A percentile compares a stretch with the other conserved stretches of the same genome.
Conservation (phyloP, 2,888 invertebrate species). For the Dysmachus trigonus region DNA sequence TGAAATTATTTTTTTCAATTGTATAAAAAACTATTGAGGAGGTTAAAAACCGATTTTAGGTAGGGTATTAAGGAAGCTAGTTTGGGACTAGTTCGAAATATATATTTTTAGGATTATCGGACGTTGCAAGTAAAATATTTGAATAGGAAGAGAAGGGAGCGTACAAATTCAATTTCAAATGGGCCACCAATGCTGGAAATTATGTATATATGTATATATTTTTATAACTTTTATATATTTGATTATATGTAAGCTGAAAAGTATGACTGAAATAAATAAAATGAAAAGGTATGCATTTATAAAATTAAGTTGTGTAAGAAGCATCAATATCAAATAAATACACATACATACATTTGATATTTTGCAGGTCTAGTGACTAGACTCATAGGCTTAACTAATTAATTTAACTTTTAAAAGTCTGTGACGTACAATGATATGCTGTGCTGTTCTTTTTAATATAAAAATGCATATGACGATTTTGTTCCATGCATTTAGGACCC, state of each 20-base stretch:
- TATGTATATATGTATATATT: background rate
- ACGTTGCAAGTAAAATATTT: background rate
- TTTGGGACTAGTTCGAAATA: background rate
- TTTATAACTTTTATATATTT: slow-evolving; percentile 2
- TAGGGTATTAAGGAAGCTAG: background rate
- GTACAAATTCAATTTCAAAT: slow-evolving; percentile 40
- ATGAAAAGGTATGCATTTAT: background rate
- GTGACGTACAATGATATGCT: background rate
- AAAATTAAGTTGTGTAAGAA: background rate
- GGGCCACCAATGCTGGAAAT: slow-evolving; percentile 47
- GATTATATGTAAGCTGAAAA: slow-evolving; percentile 23
- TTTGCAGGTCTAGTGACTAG: background rate
- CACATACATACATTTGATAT: background rate
- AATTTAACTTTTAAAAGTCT: background rate
- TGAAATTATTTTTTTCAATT: slow-evolving; percentile 57
- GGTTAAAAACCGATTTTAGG: background rate
- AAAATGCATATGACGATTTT: background rate
- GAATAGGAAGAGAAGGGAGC: background rate
- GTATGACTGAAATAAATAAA: slow-evolving; percentile 25
- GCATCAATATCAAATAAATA: slow-evolving; percentile 5
- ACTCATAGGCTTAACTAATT: background rate
- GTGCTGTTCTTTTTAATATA: background rate
- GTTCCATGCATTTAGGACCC: background rate
- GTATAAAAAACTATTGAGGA: slow-evolving; percentile 30
- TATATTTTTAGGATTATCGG: background rate